These are phyloP conservation scores for Syngnathus scovelli DNA, from an alignment of 2,113 vertebrate species.

Conservation along the genomic window DNA sequence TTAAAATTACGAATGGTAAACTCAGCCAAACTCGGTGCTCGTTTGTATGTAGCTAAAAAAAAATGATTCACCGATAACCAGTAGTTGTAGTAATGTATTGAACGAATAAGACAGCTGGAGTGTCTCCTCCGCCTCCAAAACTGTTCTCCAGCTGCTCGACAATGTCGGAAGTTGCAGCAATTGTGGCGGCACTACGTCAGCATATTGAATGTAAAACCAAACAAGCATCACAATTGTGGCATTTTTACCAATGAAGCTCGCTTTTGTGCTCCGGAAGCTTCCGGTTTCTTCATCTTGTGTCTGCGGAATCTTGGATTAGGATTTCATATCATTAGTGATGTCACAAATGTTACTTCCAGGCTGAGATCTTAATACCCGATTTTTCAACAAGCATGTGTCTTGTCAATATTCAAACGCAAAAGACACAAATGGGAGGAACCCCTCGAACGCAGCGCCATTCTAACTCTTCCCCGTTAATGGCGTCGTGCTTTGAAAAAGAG, in stretches of 20 bases:
- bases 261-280: neutral
- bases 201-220: neutral
- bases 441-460: constrained; percentile 10
- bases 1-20: neutral
- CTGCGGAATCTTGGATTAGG: neutral
- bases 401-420: neutral
- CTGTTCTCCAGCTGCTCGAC: neutral
- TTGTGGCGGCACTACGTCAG: neutral
- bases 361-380: neutral
- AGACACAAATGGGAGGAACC: neutral
- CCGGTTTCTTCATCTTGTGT: neutral
- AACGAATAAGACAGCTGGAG: neutral
- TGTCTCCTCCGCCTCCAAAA: neutral
- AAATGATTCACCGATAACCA: too few species aligned
- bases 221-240: neutral
- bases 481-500: constrained; percentile 45
- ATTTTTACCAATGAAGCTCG: neutral
- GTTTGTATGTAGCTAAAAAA: too few species aligned
- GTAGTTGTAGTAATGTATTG: neutral
- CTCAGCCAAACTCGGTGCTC: too few species aligned
- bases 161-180: neutral
- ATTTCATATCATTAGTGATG: neutral
- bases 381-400: neutral
- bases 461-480: constrained; percentile 23
- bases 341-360: neutral